Percentiles rank a stretch among this genome's conserved stretches.
These are phyloP conservation scores for Polypterus bichir DNA, from an alignment of 2,113 vertebrate species.

Conservation along the genomic window DNA sequence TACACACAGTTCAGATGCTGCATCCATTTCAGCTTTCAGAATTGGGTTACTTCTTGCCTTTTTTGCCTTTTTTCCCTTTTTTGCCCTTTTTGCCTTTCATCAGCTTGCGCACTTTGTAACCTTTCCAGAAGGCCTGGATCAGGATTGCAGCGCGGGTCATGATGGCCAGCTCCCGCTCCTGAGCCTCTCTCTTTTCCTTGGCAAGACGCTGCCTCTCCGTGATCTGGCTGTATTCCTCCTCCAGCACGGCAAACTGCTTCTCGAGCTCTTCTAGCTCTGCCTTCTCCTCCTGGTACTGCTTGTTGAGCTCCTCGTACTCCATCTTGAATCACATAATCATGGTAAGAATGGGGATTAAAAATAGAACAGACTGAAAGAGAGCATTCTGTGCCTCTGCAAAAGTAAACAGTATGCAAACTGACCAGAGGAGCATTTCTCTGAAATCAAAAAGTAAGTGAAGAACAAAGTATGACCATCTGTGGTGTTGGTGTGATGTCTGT, in stretches of 20 bases:
- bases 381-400: too few relatives aligned
- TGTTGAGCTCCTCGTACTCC: constrained; percentile 40
- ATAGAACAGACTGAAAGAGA: too few relatives aligned
- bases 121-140: constrained; percentile 75
- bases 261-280: constrained; percentile 43
- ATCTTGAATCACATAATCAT: constrained; percentile 33
- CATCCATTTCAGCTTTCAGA: neutral
- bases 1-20: neutral
- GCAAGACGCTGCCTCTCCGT: constrained; percentile 37
- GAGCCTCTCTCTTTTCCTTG: constrained; percentile 38
- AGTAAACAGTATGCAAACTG: too few relatives aligned
- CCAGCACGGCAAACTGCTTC: constrained; percentile 36
- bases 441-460: too few relatives aligned
- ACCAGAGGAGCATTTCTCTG: too few relatives aligned
- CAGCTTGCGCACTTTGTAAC: constrained; percentile 55
- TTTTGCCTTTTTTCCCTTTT: constrained; percentile 31
- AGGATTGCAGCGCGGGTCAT: constrained; percentile 49
- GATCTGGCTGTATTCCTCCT: constrained; percentile 56
- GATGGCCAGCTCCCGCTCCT: constrained; percentile 35
- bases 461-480: too few relatives aligned
- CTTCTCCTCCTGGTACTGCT: constrained; percentile 39
- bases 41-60: constrained; percentile 18
- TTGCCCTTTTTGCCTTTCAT: constrained; percentile 45
- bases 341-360: too few relatives aligned
- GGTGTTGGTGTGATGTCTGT: too few relatives aligned